A percentile compares a stretch with the other conserved stretches of the same genome.
These are phyloP conservation scores for Todiramphus saurophagus DNA, from an alignment of 2,113 vertebrate genomes.

Conservation along the genomic window DNA sequence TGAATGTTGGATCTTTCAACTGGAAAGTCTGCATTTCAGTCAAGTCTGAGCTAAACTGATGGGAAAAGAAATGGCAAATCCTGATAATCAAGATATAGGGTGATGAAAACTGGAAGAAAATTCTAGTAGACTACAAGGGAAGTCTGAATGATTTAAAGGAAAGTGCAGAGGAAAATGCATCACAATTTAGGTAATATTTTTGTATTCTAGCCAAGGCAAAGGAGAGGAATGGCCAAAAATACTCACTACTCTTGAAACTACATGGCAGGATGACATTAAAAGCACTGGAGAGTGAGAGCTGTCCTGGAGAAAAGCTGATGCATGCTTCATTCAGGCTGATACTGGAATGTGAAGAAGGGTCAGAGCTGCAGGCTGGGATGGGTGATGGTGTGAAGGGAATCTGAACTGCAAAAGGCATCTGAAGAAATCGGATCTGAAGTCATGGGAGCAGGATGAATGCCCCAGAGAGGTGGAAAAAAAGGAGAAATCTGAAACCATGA, in stretches of 20 bases:
- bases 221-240: background rate
- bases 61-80: background rate
- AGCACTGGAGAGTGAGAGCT: background rate
- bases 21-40: background rate
- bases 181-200: constrained; percentile 5
- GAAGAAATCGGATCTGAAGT: constrained; percentile 57
- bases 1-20: background rate
- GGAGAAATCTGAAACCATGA: constrained; percentile 17
- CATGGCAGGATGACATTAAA: background rate
- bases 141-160: constrained; percentile 1
- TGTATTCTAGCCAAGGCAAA: constrained; percentile 12
- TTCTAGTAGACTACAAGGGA: background rate
- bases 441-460: constrained; percentile 48
- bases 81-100: background rate
- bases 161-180: constrained; percentile 2
- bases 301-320: background rate
- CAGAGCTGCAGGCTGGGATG: background rate
- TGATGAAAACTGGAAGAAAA: constrained; percentile 27
- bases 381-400: constrained; percentile 30
- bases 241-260: background rate
- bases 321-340: background rate
- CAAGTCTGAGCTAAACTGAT: background rate
- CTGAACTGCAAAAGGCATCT: constrained; percentile 32
- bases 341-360: background rate
- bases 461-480: constrained; percentile 45